Conservation (phyloP, 2,888 invertebrate species). For the Oeneis ivallda region DNA sequence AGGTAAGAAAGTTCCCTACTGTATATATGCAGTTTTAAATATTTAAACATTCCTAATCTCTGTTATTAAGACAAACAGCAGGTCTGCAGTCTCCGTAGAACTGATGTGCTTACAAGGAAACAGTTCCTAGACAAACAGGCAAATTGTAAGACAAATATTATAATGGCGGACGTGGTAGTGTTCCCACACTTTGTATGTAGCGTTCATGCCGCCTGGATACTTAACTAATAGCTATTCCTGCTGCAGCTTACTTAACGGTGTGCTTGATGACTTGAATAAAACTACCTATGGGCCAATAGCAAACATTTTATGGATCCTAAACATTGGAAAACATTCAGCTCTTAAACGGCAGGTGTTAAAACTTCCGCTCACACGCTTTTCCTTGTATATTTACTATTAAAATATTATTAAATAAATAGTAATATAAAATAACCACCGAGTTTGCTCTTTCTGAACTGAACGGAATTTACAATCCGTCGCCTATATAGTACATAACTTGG, state of each 20-base stretch:
- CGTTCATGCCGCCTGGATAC: constrained; percentile 51
- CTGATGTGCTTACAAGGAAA: constrained; percentile 61
- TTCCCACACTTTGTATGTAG: constrained; percentile 62
- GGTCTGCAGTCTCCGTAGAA: constrained; percentile 47
- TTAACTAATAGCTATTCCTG: constrained; percentile 46
- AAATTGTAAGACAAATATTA: constrained; percentile 76
- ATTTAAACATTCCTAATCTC: constrained; percentile 28
- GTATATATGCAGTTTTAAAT: no score
- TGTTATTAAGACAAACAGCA: constrained; percentile 40
- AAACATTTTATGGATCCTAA: constrained; percentile 60
- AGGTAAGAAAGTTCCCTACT: background rate
- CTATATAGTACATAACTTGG: no score
- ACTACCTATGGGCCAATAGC: constrained; percentile 56
- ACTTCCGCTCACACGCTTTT: background rate
- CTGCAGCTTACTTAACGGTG: constrained; percentile 72
- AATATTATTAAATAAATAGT: background rate
- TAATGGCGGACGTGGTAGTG: constrained; percentile 49
- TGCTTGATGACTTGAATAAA: constrained; percentile 67
- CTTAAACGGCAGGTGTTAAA: constrained; percentile 1
- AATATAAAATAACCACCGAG: background rate
- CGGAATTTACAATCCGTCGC: no score
- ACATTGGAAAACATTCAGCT: constrained; percentile 48
- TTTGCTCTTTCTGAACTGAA: no score
- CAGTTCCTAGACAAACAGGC: constrained; percentile 72
- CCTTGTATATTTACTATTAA: background rate